phyloP scores from a whole-genome alignment of 2,888 invertebrate genomes.

The Muschampia staudingeri region DNA sequence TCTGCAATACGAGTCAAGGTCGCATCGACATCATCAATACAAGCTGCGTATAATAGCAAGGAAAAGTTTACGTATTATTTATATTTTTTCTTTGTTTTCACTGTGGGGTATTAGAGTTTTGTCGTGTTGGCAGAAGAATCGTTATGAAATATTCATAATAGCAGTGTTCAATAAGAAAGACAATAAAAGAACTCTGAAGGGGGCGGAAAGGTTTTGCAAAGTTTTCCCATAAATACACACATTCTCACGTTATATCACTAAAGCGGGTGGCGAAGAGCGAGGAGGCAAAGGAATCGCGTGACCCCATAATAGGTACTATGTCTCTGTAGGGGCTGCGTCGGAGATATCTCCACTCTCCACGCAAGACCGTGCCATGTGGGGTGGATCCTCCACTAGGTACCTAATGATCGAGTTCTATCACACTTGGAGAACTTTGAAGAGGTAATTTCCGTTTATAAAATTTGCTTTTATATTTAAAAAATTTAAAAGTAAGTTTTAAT shows the following conservation, averaged over 20 bases:
- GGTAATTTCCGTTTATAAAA: background rate
- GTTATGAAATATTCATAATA: background rate
- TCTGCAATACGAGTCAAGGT: slow-evolving; percentile 6
- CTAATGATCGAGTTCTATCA: slow-evolving; percentile 17
- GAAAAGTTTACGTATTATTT: background rate
- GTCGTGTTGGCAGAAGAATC: background rate
- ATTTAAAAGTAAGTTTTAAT: background rate
- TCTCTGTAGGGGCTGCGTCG: slow-evolving; percentile 74
- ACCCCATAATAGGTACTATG: slow-evolving; percentile 71
- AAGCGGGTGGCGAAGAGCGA: slow-evolving; percentile 25
- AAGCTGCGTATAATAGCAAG: background rate
- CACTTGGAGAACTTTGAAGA: slow-evolving; percentile 9
- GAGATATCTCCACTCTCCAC: slow-evolving; percentile 84
- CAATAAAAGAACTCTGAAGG: slow-evolving; percentile 2
- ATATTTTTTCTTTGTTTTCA: background rate
- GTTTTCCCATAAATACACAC: slow-evolving; percentile 46
- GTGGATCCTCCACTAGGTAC: slow-evolving; percentile 1
- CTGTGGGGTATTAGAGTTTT: background rate
- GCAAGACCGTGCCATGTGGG: slow-evolving; percentile 70
- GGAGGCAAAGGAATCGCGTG: slow-evolving; percentile 66
- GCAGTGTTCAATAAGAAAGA: background rate
- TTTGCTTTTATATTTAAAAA: background rate
- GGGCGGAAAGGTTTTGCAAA: slow-evolving; percentile 10
- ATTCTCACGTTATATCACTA: slow-evolving; percentile 38
- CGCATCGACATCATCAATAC: background rate